Conservation (phyloP, 2,113 vertebrate species). For the Dendrocopos noguchii region DNA sequence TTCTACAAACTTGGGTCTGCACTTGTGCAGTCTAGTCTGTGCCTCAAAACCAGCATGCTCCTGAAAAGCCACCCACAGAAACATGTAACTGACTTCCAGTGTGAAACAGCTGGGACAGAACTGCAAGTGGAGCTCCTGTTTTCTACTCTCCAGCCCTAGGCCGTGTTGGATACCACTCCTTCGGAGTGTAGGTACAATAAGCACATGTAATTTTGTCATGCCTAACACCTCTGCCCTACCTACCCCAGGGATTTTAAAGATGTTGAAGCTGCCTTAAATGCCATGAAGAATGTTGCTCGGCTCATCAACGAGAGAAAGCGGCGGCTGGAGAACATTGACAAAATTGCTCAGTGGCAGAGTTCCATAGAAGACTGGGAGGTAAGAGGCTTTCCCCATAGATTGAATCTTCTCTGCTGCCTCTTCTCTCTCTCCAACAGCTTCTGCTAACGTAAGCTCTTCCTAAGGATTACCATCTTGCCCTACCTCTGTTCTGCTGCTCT, state of each 20-base stretch:
- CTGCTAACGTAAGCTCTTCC: background rate
- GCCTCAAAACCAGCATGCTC: fast-evolving
- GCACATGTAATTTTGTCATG: fast-evolving
- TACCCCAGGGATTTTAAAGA: slow-evolving; percentile 90
- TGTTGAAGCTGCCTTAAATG: slow-evolving; percentile 91
- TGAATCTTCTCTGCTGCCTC: fast-evolving
- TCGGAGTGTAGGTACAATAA: background rate
- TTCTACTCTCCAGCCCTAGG: background rate
- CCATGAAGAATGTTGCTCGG: slow-evolving; percentile 95
- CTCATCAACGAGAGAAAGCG: slow-evolving; percentile 95
- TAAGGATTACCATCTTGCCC: background rate
- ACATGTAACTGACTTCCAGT: fast-evolving
- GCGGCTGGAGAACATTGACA: slow-evolving; percentile 95
- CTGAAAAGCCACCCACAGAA: background rate
- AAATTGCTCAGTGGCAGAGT: slow-evolving; percentile 97
- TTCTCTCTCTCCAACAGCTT: background rate
- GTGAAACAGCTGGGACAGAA: background rate
- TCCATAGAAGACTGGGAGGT: slow-evolving; percentile 98
- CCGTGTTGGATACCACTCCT: background rate
- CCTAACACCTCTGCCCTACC: background rate
- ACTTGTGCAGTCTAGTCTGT: background rate
- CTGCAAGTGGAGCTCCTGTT: background rate
- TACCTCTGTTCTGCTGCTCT: background rate
- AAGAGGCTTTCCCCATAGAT: background rate
- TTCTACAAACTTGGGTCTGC: background rate